A percentile compares a stretch with the other conserved stretches of the same genome.
Evolutionary conservation across 1,140 invertebrate species (phyloP).

Genomic region (Rhyacophila brunnea): DNA sequence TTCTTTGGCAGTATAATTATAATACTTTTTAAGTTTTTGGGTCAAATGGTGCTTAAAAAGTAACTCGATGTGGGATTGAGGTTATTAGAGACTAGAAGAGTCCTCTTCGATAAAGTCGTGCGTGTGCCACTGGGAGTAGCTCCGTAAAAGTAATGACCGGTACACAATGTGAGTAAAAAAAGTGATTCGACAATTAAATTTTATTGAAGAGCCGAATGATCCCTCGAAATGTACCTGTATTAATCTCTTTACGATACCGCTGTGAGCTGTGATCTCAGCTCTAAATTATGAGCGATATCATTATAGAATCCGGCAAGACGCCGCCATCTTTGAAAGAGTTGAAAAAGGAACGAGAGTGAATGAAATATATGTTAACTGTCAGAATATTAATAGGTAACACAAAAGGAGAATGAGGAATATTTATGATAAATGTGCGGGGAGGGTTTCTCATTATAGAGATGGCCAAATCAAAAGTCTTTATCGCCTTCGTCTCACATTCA

Average conservation of each 20-base stretch:
- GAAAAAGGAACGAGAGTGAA: conserved; percentile 33
- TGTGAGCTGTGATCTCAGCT: conserved; percentile 35
- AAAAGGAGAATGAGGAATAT: conserved; percentile 33
- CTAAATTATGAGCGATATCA: conserved; percentile 37
- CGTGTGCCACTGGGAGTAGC: no score
- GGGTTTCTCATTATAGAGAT: conserved; percentile 37
- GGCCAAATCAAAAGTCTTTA: conserved; percentile 37
- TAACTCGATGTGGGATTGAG: not conserved
- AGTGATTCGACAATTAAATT: conserved; percentile 34
- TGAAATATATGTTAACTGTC: conserved; percentile 36
- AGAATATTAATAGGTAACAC: conserved; percentile 37
- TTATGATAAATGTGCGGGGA: conserved; percentile 36
- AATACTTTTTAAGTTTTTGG: no score
- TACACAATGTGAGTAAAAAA: conserved; percentile 23
- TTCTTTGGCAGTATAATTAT: no score
- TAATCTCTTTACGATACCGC: conserved; percentile 35
- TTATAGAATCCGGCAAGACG: conserved; percentile 33
- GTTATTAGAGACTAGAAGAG: no score
- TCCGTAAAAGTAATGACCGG: conserved; percentile 22
- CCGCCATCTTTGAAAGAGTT: conserved; percentile 31
- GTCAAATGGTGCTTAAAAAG: no score
- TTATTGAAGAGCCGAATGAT: conserved; percentile 32
- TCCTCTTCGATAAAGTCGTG: no score
- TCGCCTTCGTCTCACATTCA: conserved; percentile 34
- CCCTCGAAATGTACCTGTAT: conserved; percentile 32